Evolutionary conservation across 2,797 vertebrate species (phyloP).

Genomic region (Tangara arthus): DNA sequence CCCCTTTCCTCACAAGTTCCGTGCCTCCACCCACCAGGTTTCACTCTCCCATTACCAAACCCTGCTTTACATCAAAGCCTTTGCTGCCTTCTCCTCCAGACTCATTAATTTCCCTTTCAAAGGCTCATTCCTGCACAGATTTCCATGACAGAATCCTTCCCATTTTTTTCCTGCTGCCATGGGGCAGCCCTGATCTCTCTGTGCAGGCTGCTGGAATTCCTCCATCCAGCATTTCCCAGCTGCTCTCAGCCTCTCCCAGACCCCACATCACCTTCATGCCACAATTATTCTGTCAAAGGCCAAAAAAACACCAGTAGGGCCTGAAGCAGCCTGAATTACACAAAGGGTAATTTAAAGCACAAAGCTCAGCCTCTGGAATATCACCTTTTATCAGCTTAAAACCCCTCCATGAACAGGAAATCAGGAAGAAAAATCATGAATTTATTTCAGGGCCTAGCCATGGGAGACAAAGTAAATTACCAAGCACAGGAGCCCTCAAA

Average conservation of each 20-base stretch:
- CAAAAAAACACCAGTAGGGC: neutral
- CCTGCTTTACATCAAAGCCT: neutral
- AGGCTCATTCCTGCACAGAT: neutral
- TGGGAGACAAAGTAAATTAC: neutral
- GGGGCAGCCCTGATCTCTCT: neutral
- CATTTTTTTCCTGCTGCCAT: neutral
- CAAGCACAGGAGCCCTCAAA: neutral
- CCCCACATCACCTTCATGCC: rapidly evolving
- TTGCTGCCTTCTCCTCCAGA: neutral
- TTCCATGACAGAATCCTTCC: constrained; percentile 2
- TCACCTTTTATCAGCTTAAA: neutral
- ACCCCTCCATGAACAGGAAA: neutral
- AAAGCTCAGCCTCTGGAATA: neutral
- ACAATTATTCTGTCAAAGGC: neutral
- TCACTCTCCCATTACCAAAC: neutral
- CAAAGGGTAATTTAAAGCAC: neutral
- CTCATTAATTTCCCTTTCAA: neutral
- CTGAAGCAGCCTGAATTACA: neutral
- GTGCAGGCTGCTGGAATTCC: neutral
- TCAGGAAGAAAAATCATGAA: neutral
- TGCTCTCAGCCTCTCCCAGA: neutral
- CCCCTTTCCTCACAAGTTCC: constrained; percentile 17
- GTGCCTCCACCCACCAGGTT: neutral
- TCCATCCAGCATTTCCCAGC: neutral
- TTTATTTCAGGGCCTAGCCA: neutral